These are phyloP conservation scores for Rhea pennata DNA, from an alignment of 2,113 vertebrate species.

Conservation along the genomic window DNA sequence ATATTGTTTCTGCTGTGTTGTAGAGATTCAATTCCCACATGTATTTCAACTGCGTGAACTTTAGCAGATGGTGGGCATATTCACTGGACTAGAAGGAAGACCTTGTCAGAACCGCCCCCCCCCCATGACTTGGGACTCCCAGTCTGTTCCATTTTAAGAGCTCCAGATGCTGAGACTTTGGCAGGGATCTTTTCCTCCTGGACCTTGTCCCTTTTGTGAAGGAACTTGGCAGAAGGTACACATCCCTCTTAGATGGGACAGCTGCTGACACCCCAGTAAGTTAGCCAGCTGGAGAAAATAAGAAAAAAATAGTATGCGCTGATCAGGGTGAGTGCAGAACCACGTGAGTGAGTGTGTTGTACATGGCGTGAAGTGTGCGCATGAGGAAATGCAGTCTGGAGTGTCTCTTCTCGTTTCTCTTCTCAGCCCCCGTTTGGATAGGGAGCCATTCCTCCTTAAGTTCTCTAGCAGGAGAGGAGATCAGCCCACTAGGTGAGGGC, in stretches of 20 bases:
- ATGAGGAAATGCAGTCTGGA: neutral
- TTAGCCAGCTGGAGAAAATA: neutral
- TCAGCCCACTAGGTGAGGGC: neutral
- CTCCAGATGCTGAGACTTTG: neutral
- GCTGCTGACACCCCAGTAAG: neutral
- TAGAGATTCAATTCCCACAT: neutral
- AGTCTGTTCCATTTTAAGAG: neutral
- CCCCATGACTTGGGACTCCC: neutral
- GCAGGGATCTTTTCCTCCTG: neutral
- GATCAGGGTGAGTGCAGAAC: neutral
- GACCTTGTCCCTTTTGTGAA: neutral
- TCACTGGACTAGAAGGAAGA: neutral
- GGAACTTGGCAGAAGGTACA: neutral
- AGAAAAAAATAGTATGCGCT: neutral
- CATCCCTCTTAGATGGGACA: neutral
- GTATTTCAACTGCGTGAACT: neutral
- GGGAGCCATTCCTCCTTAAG: neutral
- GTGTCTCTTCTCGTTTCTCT: neutral
- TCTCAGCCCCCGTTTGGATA: neutral
- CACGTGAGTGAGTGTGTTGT: accelerated
- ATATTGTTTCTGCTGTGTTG: neutral
- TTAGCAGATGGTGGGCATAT: neutral
- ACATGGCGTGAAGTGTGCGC: too few relatives aligned
- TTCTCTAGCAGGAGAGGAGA: neutral
- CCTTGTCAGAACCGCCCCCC: neutral